A percentile compares a stretch with the other conserved stretches of the same genome.
Conservation (phyloP, 1,140 invertebrate genomes). For the Drosophila fuyamai region DNA sequence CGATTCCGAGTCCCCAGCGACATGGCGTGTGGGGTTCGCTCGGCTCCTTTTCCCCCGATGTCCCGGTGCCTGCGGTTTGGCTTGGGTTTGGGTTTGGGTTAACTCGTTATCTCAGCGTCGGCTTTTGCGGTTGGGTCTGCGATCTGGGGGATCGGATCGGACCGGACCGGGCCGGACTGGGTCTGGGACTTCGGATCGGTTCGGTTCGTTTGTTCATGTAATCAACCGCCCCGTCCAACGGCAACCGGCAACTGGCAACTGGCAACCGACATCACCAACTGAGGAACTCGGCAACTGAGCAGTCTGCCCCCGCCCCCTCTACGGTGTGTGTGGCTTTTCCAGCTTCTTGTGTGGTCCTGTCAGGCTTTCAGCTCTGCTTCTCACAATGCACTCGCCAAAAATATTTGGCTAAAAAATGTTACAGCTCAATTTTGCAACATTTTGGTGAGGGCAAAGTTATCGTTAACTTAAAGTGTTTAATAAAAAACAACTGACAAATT, state of each 20-base stretch:
- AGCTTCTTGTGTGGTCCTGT: conserved; percentile 79
- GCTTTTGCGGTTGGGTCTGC: conserved; percentile 71
- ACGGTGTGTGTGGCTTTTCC: conserved; percentile 69
- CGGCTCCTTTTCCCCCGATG: conserved; percentile 39
- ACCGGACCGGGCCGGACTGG: conserved; percentile 13
- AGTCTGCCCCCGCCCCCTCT: conserved; percentile 12
- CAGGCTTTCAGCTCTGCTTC: conserved; percentile 57
- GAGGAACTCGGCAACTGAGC: conserved; percentile 23
- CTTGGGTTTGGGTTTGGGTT: conserved; percentile 41
- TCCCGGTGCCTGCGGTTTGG: conserved; percentile 23
- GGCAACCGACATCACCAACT: conserved; percentile 31
- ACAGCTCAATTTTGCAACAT: not conserved
- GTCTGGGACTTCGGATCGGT: conserved; percentile 32
- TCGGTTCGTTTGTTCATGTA: conserved; percentile 79
- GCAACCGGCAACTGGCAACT: conserved; percentile 25
- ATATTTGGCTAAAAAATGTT: not conserved
- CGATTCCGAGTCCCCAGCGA: conserved; percentile 43
- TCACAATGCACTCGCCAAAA: conserved; percentile 33
- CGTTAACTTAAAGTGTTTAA: too few species aligned
- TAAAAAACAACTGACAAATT: too few species aligned
- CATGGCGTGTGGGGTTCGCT: conserved; percentile 73
- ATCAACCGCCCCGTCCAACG: conserved; percentile 66
- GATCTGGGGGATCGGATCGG: conserved; percentile 32
- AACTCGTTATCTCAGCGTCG: conserved; percentile 82
- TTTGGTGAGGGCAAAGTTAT: not conserved